Percentiles rank a stretch among this genome's conserved stretches.
phyloP scores from a whole-genome alignment of 2,113 vertebrate genomes.

The Campylomormyrus numenius region DNA sequence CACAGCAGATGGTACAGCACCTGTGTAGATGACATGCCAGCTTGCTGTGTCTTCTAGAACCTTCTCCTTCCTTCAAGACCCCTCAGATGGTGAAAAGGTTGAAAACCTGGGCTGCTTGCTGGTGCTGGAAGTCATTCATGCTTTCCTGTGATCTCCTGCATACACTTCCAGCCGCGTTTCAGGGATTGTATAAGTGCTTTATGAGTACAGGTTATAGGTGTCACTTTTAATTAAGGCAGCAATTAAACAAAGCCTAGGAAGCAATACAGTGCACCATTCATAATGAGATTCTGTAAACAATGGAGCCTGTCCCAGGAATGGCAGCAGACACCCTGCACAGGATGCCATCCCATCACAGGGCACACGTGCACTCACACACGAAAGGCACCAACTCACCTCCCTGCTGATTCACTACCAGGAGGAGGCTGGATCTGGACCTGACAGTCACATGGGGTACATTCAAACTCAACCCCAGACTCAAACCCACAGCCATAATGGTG shows the following conservation, averaged over 20 bases:
- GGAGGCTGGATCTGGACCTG: not conserved
- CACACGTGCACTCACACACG: not conserved
- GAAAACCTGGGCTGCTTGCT: not conserved
- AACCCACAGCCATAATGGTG: not conserved
- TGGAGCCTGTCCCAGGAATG: not conserved
- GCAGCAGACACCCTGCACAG: not conserved
- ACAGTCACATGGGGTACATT: not conserved
- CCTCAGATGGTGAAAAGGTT: not conserved
- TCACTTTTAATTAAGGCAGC: not conserved
- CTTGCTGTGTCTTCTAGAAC: not conserved
- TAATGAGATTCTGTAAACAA: not conserved
- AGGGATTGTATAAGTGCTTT: not conserved
- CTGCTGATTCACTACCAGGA: not conserved
- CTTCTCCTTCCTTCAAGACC: not conserved
- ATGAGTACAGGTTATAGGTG: not conserved
- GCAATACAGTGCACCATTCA: not conserved
- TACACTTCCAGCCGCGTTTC: not conserved
- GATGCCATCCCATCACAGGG: not conserved
- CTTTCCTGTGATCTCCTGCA: too few relatives aligned
- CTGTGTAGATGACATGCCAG: conserved; percentile 1
- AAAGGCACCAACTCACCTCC: not conserved
- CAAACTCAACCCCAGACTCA: not conserved
- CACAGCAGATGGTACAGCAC: conserved; percentile 19
- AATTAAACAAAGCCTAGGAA: not conserved
- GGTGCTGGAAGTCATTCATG: not conserved